A percentile compares a stretch with the other conserved stretches of the same genome.
Evolutionary conservation across 2,797 vertebrate genomes (phyloP).

Genomic region (Molothrus aeneus): DNA sequence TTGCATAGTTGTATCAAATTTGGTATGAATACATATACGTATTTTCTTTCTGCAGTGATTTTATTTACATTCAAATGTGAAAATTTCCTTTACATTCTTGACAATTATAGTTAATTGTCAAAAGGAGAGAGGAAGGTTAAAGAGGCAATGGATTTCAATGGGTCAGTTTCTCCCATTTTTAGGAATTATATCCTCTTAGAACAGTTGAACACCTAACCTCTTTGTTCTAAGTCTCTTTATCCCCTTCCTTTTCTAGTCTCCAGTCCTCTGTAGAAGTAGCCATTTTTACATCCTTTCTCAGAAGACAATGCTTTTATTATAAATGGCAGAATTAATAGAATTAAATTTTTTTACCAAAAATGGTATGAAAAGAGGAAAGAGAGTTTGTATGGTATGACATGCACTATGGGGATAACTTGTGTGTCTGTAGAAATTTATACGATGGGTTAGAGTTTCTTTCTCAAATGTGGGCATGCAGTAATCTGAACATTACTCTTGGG

Average conservation of each 20-base stretch:
- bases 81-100: not conserved
- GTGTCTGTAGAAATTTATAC: not conserved
- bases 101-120: not conserved
- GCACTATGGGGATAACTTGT: not conserved
- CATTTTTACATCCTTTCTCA: not conserved
- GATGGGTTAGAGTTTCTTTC: not conserved
- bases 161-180: not conserved
- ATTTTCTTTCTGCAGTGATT: not conserved
- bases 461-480: not conserved
- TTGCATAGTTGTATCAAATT: not conserved
- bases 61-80: not conserved
- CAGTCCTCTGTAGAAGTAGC: not conserved
- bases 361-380: not conserved
- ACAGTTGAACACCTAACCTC: not conserved
- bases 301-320: not conserved
- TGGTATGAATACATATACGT: not conserved
- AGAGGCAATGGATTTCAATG: not conserved
- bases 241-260: not conserved
- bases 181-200: not conserved
- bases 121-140: not conserved
- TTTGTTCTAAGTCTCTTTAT: not conserved
- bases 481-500: conserved; percentile 11
- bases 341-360: not conserved
- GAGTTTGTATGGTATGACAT: not conserved
- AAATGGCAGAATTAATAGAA: not conserved